Conservation (phyloP, 2,888 invertebrate species). For the Lysandra bellargus region DNA sequence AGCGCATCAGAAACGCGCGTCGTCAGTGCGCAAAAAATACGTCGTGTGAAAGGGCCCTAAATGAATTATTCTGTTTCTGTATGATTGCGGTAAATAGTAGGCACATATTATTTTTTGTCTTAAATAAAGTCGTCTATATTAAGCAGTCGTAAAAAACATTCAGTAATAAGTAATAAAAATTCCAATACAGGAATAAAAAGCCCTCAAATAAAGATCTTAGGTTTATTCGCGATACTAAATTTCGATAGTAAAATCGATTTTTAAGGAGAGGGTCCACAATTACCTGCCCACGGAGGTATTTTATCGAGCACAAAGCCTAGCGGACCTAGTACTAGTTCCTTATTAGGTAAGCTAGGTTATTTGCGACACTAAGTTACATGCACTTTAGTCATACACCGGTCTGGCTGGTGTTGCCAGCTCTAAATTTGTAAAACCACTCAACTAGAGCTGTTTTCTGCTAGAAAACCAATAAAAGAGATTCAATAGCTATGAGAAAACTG, state of each 20-base stretch:
- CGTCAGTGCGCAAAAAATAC: too few relatives aligned
- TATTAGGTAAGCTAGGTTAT: constrained; percentile 40
- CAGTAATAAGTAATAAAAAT: neutral
- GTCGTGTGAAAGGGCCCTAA: too few relatives aligned
- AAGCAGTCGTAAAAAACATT: neutral
- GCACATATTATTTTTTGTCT: neutral
- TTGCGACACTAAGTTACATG: constrained; percentile 40
- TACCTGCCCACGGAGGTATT: neutral
- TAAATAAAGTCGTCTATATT: neutral
- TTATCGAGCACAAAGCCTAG: constrained; percentile 6
- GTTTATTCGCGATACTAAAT: neutral
- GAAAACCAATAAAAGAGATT: neutral
- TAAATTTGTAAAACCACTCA: neutral
- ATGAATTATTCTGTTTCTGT: too few relatives aligned
- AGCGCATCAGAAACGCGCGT: too few relatives aligned
- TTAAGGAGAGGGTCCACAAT: neutral
- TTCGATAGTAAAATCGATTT: neutral
- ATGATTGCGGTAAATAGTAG: neutral
- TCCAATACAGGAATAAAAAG: neutral
- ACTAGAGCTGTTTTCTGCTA: neutral
- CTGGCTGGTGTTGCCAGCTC: constrained; percentile 26
- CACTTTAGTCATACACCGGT: constrained; percentile 36
- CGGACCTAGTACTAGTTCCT: constrained; percentile 31
- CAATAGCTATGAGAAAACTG: too few relatives aligned
- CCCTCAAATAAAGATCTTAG: neutral